These are phyloP conservation scores for Morelia viridis DNA, from an alignment of 2,797 vertebrate species.

Conservation along the genomic window DNA sequence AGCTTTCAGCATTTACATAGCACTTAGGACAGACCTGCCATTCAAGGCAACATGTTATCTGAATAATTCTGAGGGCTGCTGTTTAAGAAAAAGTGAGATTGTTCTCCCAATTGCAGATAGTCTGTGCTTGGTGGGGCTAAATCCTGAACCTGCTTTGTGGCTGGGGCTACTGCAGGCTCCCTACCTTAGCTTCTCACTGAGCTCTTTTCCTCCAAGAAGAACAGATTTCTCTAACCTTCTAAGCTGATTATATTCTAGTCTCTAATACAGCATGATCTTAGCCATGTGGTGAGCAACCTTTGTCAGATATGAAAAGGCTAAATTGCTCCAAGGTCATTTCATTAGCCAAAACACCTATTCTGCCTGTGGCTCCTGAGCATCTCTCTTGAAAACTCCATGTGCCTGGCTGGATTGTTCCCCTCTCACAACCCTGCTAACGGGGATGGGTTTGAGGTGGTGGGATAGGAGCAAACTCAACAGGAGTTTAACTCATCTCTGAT, in stretches of 20 bases:
- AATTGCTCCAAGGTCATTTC: background rate
- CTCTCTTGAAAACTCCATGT: slow-evolving; percentile 8
- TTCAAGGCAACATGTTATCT: background rate
- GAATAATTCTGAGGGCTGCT: background rate
- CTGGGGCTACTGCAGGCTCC: no score
- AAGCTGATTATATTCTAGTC: background rate
- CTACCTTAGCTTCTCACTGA: background rate
- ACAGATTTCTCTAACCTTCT: background rate
- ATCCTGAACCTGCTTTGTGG: no score
- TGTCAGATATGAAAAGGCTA: slow-evolving; percentile 23
- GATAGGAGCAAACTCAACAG: slow-evolving; percentile 22
- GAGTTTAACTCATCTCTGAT: slow-evolving; percentile 50
- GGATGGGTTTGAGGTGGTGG: slow-evolving; percentile 32
- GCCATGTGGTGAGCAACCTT: background rate
- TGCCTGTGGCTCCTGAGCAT: slow-evolving; percentile 21
- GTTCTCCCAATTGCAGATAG: background rate
- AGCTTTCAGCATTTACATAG: background rate
- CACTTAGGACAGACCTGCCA: background rate
- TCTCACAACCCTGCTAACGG: rapidly evolving
- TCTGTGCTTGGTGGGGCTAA: no score
- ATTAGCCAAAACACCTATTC: slow-evolving; percentile 44
- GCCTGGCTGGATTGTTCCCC: slow-evolving; percentile 39
- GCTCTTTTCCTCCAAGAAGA: background rate
- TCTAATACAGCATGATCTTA: no score
- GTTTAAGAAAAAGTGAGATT: background rate